These are phyloP conservation scores for Agriotes lineatus DNA, from an alignment of 2,888 invertebrate genomes.

Conservation along the genomic window DNA sequence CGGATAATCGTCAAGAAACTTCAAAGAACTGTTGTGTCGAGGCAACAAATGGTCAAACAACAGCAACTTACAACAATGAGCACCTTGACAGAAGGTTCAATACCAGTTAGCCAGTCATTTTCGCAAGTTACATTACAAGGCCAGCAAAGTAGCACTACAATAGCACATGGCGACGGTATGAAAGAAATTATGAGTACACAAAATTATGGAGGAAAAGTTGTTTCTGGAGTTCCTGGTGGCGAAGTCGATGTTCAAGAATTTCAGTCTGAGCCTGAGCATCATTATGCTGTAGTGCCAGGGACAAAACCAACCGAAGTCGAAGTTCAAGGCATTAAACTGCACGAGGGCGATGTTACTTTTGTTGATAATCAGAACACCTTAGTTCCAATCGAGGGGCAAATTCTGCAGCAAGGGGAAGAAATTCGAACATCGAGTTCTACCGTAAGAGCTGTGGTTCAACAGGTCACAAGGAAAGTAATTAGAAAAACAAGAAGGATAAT, in stretches of 20 bases:
- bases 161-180: conserved; percentile 72
- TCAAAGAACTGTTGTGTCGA: conserved; percentile 75
- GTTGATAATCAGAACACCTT: conserved; percentile 60
- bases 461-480: conserved; percentile 83
- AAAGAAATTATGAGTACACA: conserved; percentile 74
- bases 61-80: conserved; percentile 71
- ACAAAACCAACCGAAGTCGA: conserved; percentile 66
- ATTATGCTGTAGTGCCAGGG: conserved; percentile 71
- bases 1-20: conserved; percentile 83
- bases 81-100: conserved; percentile 69
- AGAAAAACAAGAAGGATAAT: conserved; percentile 82
- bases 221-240: conserved; percentile 74
- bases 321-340: conserved; percentile 62
- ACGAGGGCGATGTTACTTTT: conserved; percentile 65
- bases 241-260: conserved; percentile 76
- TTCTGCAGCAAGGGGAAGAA: conserved; percentile 59
- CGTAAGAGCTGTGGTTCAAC: conserved; percentile 84
- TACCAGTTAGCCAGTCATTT: conserved; percentile 73
- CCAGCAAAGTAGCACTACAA: conserved; percentile 73
- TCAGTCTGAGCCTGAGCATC: conserved; percentile 73
- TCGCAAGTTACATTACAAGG: conserved; percentile 78
- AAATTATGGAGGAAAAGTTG: conserved; percentile 74
- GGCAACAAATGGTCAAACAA: conserved; percentile 75
- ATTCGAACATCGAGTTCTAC: conserved; percentile 76
- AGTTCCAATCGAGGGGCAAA: conserved; percentile 54